Evolutionary conservation across 2,888 invertebrate species (phyloP), one percentile per base, ranked within the genome.

Genomic region (Patella depressa): DNA sequence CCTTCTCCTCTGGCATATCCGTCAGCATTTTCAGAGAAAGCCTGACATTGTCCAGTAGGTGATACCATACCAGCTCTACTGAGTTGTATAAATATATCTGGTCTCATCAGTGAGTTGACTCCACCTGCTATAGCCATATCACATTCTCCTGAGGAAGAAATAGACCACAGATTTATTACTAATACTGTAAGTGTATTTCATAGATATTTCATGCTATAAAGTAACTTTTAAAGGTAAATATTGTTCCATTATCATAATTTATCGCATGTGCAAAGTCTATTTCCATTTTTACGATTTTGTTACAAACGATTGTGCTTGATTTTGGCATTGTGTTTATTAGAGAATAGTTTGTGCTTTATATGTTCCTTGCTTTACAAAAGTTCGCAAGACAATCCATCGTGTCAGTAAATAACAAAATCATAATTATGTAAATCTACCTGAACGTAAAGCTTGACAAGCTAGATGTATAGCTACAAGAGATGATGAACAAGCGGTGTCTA

Each of bases 401-500:
- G 45, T 45, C 7, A 45, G 45, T 45, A 45, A 45, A 45, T 9
- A 45, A 45, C 5, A 45, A 29, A 45, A 57, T 17, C 57, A 15
- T 57, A 57, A 57, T 17, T 15, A 7, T 65, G 19, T 17, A 1
- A 2, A 24, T 73, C 55, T 77, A 83, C 83, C 82, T 73, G 79
- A 74, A 73, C 72, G 78, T 4, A 86, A 19, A 19, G 81, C 82
- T 71, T 88, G 86, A 5, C 84, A 74, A 7, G 89, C 91, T 78
- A 87, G 19, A 54, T 86, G 83, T 12, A 86, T 79, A 9, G 86
- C 83, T 2, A 84, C 80, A 53, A 85, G 65, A 2, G 84, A 80
- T 14, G 86, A 85, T 0, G 86, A 87, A 73, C 88, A 87, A 17
- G 88, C 88, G 0, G 87, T 87, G 75, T 88, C 87, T 3, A 88